Percentiles rank a stretch among this genome's conserved stretches.
Evolutionary conservation across 2,888 invertebrate genomes (phyloP).

Genomic region (Cyaniris semiargus): DNA sequence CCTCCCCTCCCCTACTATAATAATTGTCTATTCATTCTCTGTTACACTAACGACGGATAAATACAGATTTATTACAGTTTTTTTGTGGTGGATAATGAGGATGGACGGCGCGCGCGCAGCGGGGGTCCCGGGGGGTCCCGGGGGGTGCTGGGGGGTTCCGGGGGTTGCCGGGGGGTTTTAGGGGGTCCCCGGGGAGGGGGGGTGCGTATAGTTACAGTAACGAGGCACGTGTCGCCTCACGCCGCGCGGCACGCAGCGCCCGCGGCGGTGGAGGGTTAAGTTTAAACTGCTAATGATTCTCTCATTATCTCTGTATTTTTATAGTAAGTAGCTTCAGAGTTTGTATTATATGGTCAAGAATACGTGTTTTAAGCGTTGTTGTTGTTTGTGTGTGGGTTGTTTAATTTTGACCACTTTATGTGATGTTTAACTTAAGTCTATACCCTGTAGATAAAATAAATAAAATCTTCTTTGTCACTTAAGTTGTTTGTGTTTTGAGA

Average conservation of each 20-base stretch:
- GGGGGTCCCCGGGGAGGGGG: not conserved
- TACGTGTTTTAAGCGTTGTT: not conserved
- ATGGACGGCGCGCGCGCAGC: constrained; percentile 22
- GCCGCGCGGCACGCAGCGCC: constrained; percentile 8
- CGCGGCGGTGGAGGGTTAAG: constrained; percentile 14
- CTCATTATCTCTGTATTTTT: not conserved
- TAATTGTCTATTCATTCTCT: constrained; percentile 1
- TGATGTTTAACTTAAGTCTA: too few relatives aligned
- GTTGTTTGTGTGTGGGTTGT: too few relatives aligned
- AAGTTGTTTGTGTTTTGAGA: too few relatives aligned
- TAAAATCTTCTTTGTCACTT: too few relatives aligned
- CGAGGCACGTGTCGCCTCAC: constrained; percentile 25
- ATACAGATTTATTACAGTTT: constrained; percentile 20
- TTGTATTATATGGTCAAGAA: not conserved
- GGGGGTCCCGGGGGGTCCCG: not conserved
- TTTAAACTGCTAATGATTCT: not conserved
- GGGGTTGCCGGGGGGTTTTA: too few relatives aligned
- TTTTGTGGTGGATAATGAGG: constrained; percentile 21
- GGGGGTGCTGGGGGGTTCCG: not conserved
- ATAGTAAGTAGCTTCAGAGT: not conserved
- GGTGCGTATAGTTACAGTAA: constrained; percentile 26
- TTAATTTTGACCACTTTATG: not conserved
- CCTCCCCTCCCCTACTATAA: too few relatives aligned
- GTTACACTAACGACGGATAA: constrained; percentile 12
- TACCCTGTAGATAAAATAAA: too few relatives aligned